Percentiles rank a stretch among this genome's conserved stretches.
Evolutionary conservation across 2,113 vertebrate species (phyloP).

Genomic region (Sinocyclocheilus anophthalmus): DNA sequence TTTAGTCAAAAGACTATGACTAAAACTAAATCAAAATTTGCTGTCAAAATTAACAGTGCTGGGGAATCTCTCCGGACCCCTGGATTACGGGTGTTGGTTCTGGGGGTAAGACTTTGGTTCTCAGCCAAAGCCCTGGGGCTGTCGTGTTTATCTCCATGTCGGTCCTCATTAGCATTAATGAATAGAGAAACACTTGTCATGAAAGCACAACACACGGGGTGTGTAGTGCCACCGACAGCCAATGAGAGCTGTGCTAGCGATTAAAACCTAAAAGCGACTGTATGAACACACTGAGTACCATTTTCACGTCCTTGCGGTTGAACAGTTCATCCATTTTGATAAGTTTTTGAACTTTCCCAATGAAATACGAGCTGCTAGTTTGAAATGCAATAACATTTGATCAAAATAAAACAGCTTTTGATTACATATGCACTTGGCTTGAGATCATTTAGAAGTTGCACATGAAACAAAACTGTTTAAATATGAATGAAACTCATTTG

Average conservation of each 20-base stretch:
- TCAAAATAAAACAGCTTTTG: neutral
- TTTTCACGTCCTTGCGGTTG: neutral
- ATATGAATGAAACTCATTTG: slow-evolving; percentile 3
- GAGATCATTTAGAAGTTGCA: neutral
- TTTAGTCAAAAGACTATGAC: too few relatives aligned
- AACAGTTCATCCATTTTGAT: neutral
- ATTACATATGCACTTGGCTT: slow-evolving; percentile 6
- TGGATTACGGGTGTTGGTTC: slow-evolving; percentile 46
- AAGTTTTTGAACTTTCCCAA: neutral
- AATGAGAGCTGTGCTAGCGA: neutral
- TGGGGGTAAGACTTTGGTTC: slow-evolving; percentile 39
- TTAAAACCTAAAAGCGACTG: neutral
- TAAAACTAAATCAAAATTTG: too few relatives aligned
- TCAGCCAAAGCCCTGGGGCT: slow-evolving; percentile 41
- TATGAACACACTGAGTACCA: neutral
- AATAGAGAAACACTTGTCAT: slow-evolving; percentile 49
- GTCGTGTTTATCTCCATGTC: slow-evolving; percentile 48
- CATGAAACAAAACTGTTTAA: neutral
- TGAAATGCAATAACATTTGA: slow-evolving; percentile 5
- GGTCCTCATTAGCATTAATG: slow-evolving; percentile 46
- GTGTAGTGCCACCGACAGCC: slow-evolving; percentile 20
- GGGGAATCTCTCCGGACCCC: slow-evolving; percentile 8
- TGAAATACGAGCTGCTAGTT: neutral
- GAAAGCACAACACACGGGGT: slow-evolving; percentile 19
- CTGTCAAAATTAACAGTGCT: too few relatives aligned